Base-by-base conservation (phyloP, 2,888 invertebrate species). In the Sinotaia quadrata region DNA sequence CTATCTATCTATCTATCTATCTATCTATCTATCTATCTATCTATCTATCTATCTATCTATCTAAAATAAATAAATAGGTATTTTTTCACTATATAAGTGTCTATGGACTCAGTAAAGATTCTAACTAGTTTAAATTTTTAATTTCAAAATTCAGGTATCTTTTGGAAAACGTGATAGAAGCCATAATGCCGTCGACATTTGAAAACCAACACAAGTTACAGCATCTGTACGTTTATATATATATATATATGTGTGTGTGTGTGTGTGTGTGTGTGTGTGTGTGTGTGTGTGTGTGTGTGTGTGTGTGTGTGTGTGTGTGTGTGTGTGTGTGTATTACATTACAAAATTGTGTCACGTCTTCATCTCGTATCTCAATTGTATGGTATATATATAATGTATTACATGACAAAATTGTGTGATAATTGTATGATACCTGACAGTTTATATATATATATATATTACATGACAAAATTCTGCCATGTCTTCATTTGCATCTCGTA, bases 61-160 rank as follows among this genome's bases (percentile, higher is more conserved):
- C n/a, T n/a, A 5, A 21, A 21, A 41, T 18, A 41, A 41, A 41
- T 18, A 10, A 41, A 41, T 18, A 41, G 18, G 41, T 33, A 8
- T 33, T 33, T 31, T 31, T 56, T 21, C 18, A 21, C 33, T 56
- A 4, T 3, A 15, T 52, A 7, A n/a, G 15, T 33, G 4, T 56
- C 2, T 56, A 29, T 56, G 31, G 31, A n/a, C n/a, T n/a, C n/a
- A n/a, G n/a, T n/a, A n/a, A n/a, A n/a, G n/a, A n/a, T n/a, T n/a
- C n/a, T n/a, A n/a, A n/a, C n/a, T n/a, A n/a, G n/a, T n/a, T n/a
- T n/a, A n/a, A n/a, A n/a, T n/a, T n/a, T n/a, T n/a, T n/a, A n/a
- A n/a, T n/a, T n/a, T n/a, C n/a, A n/a, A n/a, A n/a, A n/a, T 69
- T 47, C 68, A 73, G 71, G 51, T 62, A 75, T 44, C 60, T 75